Evolutionary conservation across 2,888 invertebrate species (phyloP), one percentile per base, ranked within the genome.

Genomic region (Chesias legatella): DNA sequence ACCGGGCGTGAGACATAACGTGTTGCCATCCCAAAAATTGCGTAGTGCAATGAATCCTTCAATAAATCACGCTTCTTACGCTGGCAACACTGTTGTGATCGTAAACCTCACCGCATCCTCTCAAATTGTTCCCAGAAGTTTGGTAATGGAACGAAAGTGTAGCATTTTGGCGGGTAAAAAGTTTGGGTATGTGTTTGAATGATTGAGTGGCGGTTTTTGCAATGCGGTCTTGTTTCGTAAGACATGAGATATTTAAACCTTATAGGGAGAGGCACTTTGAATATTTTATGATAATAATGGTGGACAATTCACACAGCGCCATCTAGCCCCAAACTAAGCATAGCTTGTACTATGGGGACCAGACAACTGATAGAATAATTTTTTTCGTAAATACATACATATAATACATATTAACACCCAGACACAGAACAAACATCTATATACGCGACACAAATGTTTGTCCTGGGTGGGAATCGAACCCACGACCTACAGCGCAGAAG

Each of bases 71-170:
- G 21, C 35, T 29, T 41, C 38, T 43, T 47, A 40, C 53, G 53
- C 47, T 43, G 43, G 46, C 67, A 58, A 69, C 69, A 63, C 31
- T 70, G 69, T 69, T 72, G 76, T 60, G 23, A 30, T 55, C 60
- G 62, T 68, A 63, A 60, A 58, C 27, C 29, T 39, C 40, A 46
- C 47, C 48, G 43, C 52, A 45, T 51, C 45, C 48, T 38, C 34
- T 44, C 46, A 53, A 54, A 56, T 56, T 53, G 49, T 53, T 51
- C 54, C 35, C 23, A 41, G 52, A 55, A 56, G 28, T 47, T 33
- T 26, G 33, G 24, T 26, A 33, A 9, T 36, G 23, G 22, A 17
- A 35, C 36, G 34, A 33, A 38, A 33, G 11, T 9, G 28, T 34
- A 46, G 13, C 13, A 17, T 17, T 17, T 17, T 5, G 13, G 13